Conservation (phyloP, 2,113 vertebrate genomes). For the Castor canadensis region DNA sequence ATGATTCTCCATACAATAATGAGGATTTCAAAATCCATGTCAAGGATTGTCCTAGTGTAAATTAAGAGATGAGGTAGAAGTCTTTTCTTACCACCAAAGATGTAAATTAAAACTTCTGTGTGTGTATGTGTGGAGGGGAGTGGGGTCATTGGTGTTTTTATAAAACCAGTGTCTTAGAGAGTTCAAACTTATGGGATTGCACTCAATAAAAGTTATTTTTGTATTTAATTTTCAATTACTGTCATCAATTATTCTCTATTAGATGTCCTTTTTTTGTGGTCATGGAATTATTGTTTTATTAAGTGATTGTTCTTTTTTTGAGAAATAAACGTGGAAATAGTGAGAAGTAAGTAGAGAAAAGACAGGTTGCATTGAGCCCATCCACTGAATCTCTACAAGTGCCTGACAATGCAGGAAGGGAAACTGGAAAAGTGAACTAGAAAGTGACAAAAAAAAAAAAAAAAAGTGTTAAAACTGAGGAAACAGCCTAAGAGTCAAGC, state of each 20-base stretch:
- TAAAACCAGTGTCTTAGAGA: not conserved
- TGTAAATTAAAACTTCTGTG: not conserved
- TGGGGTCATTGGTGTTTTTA: no score
- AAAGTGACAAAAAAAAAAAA: not conserved
- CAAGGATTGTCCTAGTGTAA: not conserved
- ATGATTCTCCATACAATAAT: accelerated
- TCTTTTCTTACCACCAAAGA: not conserved
- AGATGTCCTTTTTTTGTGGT: no score
- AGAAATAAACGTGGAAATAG: not conserved
- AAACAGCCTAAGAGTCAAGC: not conserved
- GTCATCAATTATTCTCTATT: not conserved
- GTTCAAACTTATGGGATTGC: not conserved
- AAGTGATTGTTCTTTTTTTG: not conserved
- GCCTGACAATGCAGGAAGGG: not conserved
- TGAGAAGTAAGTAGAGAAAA: not conserved
- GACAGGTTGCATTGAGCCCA: accelerated
- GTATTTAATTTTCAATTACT: no score
- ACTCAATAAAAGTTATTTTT: no score
- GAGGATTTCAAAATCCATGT: not conserved
- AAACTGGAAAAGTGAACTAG: not conserved
- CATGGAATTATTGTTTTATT: not conserved
- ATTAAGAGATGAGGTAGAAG: not conserved
- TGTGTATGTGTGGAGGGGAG: no score
- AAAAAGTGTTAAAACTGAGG: not conserved
- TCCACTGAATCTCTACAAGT: not conserved